Evolutionary conservation across 1,140 invertebrate species (phyloP), one percentile per base, ranked within the genome.

Genomic region (Heliconius eleuchia): DNA sequence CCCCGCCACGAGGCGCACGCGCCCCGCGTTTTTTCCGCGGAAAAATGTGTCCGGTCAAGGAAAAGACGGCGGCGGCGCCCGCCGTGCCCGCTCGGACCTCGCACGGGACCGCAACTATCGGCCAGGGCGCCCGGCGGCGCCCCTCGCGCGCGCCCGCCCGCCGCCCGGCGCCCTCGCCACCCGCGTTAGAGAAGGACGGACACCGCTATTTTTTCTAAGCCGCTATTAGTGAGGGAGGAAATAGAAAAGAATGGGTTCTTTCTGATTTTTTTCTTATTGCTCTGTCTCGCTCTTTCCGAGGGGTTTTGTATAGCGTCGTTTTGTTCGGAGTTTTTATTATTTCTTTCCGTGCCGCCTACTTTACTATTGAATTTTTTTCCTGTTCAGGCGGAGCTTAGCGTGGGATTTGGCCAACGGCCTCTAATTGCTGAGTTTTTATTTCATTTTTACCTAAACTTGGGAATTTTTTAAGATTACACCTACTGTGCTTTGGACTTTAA

Each of bases 241-340:
- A 93, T 93, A 91, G 87, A 94, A 93, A 94, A 93, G 93, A 94
- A 94, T 93, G 88, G 85, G 85, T 88, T 93, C 92, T 93, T 94
- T 93, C 86, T 88, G 88, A 93, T 93, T 94, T 94, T 87, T 84
- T 93, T 92, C 91, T 93, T 93, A 89, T 85, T 88, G 80, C 76
- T 75, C 81, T 76, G 81, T 93, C 93, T 89, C 92, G 86, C 89
- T 93, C 85, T 88, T 88, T 84, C 91, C 82, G 37, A 73, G 9
- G 57, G 72, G 30, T 13, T 72, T 75, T 23, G 79, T 76, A 85
- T 92, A 87, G 80, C 71, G 80, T 79, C 78, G 83, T 94, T 84
- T 88, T 90, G 84, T 75, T 74, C 81, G 23, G 80, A 82, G 76
- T 89, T 93, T 93, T 90, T 89, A 88, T 83, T 85, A 93, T 89